phyloP scores from a whole-genome alignment of 2,888 invertebrate species.

The Acleris laterana region DNA sequence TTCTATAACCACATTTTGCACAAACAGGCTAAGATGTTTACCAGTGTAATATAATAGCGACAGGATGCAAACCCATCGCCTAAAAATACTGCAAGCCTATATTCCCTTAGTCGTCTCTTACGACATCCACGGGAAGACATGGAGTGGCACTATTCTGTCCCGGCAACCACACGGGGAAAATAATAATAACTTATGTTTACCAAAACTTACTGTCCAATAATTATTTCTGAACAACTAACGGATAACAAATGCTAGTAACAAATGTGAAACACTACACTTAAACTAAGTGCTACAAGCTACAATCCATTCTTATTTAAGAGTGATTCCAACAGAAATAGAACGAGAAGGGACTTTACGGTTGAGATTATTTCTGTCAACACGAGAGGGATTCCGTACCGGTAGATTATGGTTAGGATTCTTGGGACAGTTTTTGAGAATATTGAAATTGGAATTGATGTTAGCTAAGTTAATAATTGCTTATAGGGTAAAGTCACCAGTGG shows the following conservation, averaged over 20 bases:
- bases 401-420: conserved; percentile 42
- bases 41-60: too few relatives aligned
- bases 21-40: too few relatives aligned
- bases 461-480: too few relatives aligned
- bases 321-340: conserved; percentile 46
- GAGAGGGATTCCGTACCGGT: conserved; percentile 8
- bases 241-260: conserved; percentile 35
- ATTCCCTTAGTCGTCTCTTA: too few relatives aligned
- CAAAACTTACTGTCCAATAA: conserved; percentile 5
- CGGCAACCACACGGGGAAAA: too few relatives aligned
- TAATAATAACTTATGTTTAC: neutral
- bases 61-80: too few relatives aligned
- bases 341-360: conserved; percentile 33
- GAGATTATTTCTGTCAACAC: conserved; percentile 35
- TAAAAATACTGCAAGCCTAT: too few relatives aligned
- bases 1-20: too few relatives aligned
- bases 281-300: conserved; percentile 33
- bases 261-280: conserved; percentile 36
- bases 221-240: conserved; percentile 22
- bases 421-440: neutral
- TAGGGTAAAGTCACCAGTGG: too few relatives aligned
- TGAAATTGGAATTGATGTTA: neutral
- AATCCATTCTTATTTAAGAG: conserved; percentile 42
- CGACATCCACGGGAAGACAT: too few relatives aligned
- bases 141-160: too few relatives aligned